A percentile compares a stretch with the other conserved stretches of the same genome.
Evolutionary conservation across 2,113 vertebrate species (phyloP).

Genomic region (Pimephales promelas): DNA sequence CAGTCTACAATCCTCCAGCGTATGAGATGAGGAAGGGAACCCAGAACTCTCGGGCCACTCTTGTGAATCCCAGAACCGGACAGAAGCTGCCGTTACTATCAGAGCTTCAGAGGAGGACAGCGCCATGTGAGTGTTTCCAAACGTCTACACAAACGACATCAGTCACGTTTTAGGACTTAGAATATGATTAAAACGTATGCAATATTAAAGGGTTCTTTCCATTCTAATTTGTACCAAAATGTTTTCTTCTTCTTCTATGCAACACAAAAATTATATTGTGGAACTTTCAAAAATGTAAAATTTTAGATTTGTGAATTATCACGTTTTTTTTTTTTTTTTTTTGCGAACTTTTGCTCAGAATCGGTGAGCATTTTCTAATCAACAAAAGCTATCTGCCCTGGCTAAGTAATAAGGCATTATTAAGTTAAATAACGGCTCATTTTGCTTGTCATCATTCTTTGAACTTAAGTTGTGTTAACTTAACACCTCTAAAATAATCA

Average conservation of each 20-base stretch:
- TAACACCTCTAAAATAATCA: background rate
- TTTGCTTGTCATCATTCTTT: constrained; percentile 10
- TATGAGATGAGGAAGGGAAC: constrained; percentile 65
- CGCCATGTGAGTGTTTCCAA: constrained; percentile 10
- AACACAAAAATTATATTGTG: background rate
- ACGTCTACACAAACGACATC: background rate
- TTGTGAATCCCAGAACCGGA: constrained; percentile 53
- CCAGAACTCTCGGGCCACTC: constrained; percentile 49
- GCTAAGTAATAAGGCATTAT: background rate
- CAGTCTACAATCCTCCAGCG: constrained; percentile 52
- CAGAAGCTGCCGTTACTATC: background rate
- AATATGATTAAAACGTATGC: no score
- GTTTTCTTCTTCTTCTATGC: background rate
- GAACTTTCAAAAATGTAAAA: background rate
- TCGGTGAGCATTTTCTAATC: constrained; percentile 56
- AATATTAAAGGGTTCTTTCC: background rate
- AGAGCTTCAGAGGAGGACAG: constrained; percentile 53
- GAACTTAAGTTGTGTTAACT: background rate
- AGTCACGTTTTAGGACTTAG: background rate
- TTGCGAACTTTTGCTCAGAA: constrained; percentile 58
- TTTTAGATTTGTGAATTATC: no score
- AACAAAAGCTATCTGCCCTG: background rate
- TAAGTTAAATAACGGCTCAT: background rate
- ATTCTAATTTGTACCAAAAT: background rate
- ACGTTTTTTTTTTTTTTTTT: no score